Conservation (phyloP, 2,888 invertebrate species). For the Pammene aurita region DNA sequence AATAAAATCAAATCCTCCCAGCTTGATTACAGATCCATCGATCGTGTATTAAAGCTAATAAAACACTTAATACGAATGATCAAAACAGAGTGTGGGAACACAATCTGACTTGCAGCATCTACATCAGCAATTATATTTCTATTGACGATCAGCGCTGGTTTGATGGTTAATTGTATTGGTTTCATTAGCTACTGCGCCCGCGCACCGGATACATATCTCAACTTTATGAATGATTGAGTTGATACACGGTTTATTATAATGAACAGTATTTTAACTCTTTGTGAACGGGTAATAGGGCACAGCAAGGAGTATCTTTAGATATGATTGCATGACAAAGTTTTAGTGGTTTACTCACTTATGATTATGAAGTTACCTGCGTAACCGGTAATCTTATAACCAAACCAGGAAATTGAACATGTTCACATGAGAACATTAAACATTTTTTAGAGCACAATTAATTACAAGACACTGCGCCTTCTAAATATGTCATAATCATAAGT, state of each 20-base stretch:
- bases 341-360: too few relatives aligned
- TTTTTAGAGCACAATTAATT: too few relatives aligned
- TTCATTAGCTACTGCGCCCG: constrained; percentile 34
- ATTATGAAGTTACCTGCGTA: too few relatives aligned
- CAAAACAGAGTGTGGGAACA: constrained; percentile 36
- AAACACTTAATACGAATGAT: constrained; percentile 2
- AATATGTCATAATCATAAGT: too few relatives aligned
- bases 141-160: constrained; percentile 21
- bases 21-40: constrained; percentile 12
- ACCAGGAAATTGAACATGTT: too few relatives aligned
- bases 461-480: too few relatives aligned
- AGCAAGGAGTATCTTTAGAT: too few relatives aligned
- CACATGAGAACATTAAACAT: too few relatives aligned
- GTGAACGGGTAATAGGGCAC: background rate
- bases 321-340: too few relatives aligned
- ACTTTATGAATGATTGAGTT: constrained; percentile 66
- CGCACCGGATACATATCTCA: constrained; percentile 73
- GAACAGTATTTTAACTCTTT: constrained; percentile 11
- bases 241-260: background rate
- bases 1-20: background rate
- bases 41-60: constrained; percentile 16
- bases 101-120: constrained; percentile 23
- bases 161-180: constrained; percentile 26
- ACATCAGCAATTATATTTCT: constrained; percentile 28
- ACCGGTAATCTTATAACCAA: too few relatives aligned